Evolutionary conservation across 2,888 invertebrate species (phyloP).

Genomic region (Ornithoptera priamus): DNA sequence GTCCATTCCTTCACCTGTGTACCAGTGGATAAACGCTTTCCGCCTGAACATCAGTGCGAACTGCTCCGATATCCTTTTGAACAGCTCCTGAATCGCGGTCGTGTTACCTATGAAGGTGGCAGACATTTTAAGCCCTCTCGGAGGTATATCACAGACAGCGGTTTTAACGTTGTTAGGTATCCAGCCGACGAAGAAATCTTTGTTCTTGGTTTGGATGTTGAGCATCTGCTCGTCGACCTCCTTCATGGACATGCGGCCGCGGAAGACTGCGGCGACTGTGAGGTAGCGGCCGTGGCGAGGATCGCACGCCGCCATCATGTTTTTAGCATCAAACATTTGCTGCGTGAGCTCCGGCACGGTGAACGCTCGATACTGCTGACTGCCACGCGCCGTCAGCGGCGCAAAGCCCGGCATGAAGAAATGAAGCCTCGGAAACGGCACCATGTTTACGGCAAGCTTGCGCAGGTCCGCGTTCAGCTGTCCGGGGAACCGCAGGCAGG

Average conservation of each 20-base stretch:
- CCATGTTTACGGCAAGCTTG: constrained; percentile 70
- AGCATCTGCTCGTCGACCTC: constrained; percentile 91
- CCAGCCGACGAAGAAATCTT: constrained; percentile 88
- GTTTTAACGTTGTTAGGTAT: constrained; percentile 89
- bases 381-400: constrained; percentile 87
- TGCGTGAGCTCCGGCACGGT: constrained; percentile 94
- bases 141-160: constrained; percentile 90
- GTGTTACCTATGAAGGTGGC: constrained; percentile 93
- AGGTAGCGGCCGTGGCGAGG: constrained; percentile 93
- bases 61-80: constrained; percentile 91
- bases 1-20: constrained; percentile 97
- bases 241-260: constrained; percentile 95
- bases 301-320: constrained; percentile 97
- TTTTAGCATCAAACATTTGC: constrained; percentile 95
- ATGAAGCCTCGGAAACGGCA: constrained; percentile 86
- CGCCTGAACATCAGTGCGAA: constrained; percentile 95
- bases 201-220: constrained; percentile 87
- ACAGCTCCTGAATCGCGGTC: constrained; percentile 91
- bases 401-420: constrained; percentile 81
- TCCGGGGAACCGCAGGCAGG: constrained; percentile 66
- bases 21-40: constrained; percentile 98
- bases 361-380: constrained; percentile 90
- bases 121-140: constrained; percentile 87
- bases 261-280: constrained; percentile 92
- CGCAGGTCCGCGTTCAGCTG: constrained; percentile 86